These are phyloP conservation scores for Leptopterna dolabrata DNA, from an alignment of 2,888 invertebrate genomes.

Conservation along the genomic window DNA sequence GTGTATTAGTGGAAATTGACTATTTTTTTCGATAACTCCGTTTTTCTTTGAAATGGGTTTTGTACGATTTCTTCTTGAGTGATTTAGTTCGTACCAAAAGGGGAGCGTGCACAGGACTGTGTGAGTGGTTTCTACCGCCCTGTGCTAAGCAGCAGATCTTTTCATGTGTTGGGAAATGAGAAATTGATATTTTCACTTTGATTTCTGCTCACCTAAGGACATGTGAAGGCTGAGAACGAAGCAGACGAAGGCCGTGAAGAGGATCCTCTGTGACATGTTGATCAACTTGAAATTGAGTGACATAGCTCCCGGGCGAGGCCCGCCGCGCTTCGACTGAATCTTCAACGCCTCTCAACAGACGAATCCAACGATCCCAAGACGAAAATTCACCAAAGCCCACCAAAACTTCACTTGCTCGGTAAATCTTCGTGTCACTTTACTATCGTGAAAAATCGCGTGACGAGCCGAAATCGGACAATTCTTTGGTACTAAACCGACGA, in stretches of 20 bases:
- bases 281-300: constrained; percentile 8
- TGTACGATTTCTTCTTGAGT: no score
- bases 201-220: constrained; percentile 30
- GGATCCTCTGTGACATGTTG: constrained; percentile 19
- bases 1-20: no score
- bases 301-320: constrained; percentile 22
- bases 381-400: background rate
- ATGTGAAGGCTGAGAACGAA: constrained; percentile 30
- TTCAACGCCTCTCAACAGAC: background rate
- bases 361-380: background rate
- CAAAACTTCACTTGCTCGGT: background rate
- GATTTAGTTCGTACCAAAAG: no score
- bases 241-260: constrained; percentile 40
- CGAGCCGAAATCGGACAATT: background rate
- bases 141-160: no score
- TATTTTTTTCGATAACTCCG: no score
- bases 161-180: no score
- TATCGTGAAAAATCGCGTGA: background rate
- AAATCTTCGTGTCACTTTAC: background rate
- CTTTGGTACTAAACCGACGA: background rate
- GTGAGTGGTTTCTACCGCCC: no score
- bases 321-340: background rate
- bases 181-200: no score
- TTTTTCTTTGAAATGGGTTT: no score
- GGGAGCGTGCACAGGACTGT: no score